Conservation (phyloP, 2,888 invertebrate species). For the Drosophila greeni region DNA sequence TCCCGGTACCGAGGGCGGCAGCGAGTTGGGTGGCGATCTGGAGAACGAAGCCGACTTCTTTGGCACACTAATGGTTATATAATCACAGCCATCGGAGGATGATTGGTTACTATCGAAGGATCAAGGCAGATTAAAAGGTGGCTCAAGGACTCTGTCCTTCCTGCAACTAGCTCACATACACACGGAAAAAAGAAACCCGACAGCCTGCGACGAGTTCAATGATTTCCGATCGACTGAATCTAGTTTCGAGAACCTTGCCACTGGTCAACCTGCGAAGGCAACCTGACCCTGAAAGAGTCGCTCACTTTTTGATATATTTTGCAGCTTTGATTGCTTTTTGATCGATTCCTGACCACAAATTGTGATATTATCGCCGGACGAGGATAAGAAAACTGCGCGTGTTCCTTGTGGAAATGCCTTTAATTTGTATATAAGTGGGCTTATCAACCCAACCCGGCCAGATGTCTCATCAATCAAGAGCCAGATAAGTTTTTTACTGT, state of each 20-base stretch:
- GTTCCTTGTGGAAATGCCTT: constrained; percentile 15
- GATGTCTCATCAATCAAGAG: constrained; percentile 41
- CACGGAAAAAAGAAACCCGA: neutral
- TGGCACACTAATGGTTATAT: constrained; percentile 56
- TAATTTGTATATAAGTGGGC: constrained; percentile 29
- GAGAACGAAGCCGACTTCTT: constrained; percentile 71
- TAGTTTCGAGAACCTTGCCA: neutral
- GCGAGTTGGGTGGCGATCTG: constrained; percentile 43
- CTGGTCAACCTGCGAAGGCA: constrained; percentile 18
- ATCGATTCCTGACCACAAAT: constrained; percentile 53
- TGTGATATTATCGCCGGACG: constrained; percentile 29
- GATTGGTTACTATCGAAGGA: constrained; percentile 50
- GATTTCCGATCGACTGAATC: constrained; percentile 60
- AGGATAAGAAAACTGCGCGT: constrained; percentile 31
- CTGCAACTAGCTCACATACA: constrained; percentile 23
- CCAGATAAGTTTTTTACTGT: constrained; percentile 19
- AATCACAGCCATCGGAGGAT: constrained; percentile 62
- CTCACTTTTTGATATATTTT: constrained; percentile 15
- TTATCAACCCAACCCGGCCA: constrained; percentile 13
- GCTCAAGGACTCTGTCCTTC: neutral
- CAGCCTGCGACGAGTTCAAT: constrained; percentile 47
- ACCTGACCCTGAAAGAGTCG: constrained; percentile 11
- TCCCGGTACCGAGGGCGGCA: constrained; percentile 26
- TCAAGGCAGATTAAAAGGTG: neutral
- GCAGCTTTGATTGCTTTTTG: constrained; percentile 61